Percentiles rank a stretch among this genome's conserved stretches.
These are phyloP conservation scores for Isurus oxyrinchus DNA, from an alignment of 2,113 vertebrate species.

Conservation along the genomic window DNA sequence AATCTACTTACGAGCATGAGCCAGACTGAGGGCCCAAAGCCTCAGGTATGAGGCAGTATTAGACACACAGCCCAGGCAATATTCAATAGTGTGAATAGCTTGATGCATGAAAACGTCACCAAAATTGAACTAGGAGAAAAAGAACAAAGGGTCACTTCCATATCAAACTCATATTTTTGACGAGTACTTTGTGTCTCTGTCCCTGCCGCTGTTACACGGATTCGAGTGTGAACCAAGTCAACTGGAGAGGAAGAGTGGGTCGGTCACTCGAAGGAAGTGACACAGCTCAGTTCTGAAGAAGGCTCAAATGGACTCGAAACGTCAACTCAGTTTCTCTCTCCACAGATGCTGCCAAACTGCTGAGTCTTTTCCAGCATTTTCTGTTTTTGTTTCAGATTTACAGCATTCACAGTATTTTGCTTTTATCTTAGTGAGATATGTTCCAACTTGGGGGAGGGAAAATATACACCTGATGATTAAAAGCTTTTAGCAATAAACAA, in stretches of 20 bases:
- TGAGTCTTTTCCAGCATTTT: no score
- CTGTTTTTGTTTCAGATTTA: no score
- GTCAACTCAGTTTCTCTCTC: no score
- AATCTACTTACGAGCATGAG: slow-evolving; percentile 84
- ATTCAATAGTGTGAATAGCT: slow-evolving; percentile 90
- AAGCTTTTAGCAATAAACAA: not conserved
- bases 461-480: not conserved
- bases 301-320: no score
- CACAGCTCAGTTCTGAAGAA: not conserved
- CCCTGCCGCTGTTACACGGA: not conserved
- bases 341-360: no score
- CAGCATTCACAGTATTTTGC: no score
- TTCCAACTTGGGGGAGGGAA: not conserved
- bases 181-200: not conserved
- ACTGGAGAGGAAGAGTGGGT: not conserved
- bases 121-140: slow-evolving; percentile 70
- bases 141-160: not conserved
- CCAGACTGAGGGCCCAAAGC: slow-evolving; percentile 94
- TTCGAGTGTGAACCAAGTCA: not conserved
- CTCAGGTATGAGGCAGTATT: slow-evolving; percentile 93
- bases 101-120: slow-evolving; percentile 81
- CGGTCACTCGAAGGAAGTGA: not conserved
- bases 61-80: slow-evolving; percentile 89
- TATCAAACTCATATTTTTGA: not conserved
- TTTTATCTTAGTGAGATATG: no score